Conservation (phyloP, 2,888 invertebrate species). For the Ernsta delagoae region DNA sequence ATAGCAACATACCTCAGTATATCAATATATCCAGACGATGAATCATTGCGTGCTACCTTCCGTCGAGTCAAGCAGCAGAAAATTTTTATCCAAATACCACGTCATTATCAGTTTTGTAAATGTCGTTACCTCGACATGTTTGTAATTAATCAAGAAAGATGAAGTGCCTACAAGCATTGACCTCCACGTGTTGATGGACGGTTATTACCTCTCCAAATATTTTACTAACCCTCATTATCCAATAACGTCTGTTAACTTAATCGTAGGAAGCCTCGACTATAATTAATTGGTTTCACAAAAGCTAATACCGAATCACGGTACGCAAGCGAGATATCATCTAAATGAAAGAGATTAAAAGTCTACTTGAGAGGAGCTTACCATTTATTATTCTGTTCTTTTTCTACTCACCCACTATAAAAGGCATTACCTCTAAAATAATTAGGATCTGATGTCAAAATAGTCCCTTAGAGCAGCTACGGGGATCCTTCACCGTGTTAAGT, state of each 20-base stretch:
- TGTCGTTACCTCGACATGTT: too few species aligned
- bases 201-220: slow-evolving; percentile 38
- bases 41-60: too few species aligned
- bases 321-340: slow-evolving; percentile 51
- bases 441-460: slow-evolving; percentile 79
- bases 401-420: slow-evolving; percentile 60
- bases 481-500: slow-evolving; percentile 67
- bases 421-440: slow-evolving; percentile 76
- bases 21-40: too few species aligned
- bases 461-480: slow-evolving; percentile 59
- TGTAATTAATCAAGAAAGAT: too few species aligned
- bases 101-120: too few species aligned
- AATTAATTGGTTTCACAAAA: slow-evolving; percentile 38
- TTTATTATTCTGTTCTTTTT: slow-evolving; percentile 55
- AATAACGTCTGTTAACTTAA: slow-evolving; percentile 38
- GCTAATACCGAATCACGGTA: slow-evolving; percentile 39
- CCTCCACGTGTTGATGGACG: slow-evolving; percentile 35
- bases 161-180: background rate
- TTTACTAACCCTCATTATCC: slow-evolving; percentile 37
- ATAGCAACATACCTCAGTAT: too few species aligned
- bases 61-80: too few species aligned
- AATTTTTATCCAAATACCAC: too few species aligned
- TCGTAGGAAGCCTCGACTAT: slow-evolving; percentile 37
- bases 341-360: slow-evolving; percentile 60
- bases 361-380: slow-evolving; percentile 53